Conservation (phyloP, 2,888 invertebrate genomes). For the Drosophila paranaensis region DNA sequence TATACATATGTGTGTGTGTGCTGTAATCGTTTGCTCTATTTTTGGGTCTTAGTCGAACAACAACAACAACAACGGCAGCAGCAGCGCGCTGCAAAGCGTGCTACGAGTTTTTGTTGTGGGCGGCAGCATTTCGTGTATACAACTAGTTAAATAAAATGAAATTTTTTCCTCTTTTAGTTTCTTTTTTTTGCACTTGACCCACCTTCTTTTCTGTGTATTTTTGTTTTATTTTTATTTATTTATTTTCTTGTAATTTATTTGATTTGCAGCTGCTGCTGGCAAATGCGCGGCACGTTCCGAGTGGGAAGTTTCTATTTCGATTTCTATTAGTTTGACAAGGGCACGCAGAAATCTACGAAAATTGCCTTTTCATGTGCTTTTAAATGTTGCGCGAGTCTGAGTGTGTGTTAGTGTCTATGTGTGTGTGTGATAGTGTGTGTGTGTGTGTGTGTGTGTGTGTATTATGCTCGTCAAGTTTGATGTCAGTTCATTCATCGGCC, state of each 20-base stretch:
- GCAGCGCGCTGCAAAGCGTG: slow-evolving; percentile 64
- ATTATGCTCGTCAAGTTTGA: slow-evolving; percentile 62
- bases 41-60: slow-evolving; percentile 42
- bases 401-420: slow-evolving; percentile 13
- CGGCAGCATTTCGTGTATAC: slow-evolving; percentile 65
- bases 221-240: slow-evolving; percentile 21
- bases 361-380: slow-evolving; percentile 72
- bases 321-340: slow-evolving; percentile 57
- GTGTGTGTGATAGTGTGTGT: slow-evolving; percentile 34
- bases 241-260: slow-evolving; percentile 17
- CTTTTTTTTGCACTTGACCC: slow-evolving; percentile 82
- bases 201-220: slow-evolving; percentile 69
- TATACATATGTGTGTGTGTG: slow-evolving; percentile 30
- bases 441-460: slow-evolving; percentile 20
- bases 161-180: slow-evolving; percentile 43
- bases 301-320: slow-evolving; percentile 51
- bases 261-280: slow-evolving; percentile 44
- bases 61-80: neutral
- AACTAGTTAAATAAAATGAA: slow-evolving; percentile 67
- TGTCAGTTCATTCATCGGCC: slow-evolving; percentile 82
- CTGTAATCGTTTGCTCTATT: slow-evolving; percentile 65
- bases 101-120: slow-evolving; percentile 49
- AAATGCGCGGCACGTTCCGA: slow-evolving; percentile 73
- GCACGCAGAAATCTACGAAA: slow-evolving; percentile 65
- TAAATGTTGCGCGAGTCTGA: slow-evolving; percentile 59